These are phyloP conservation scores for Anadara kagoshimensis DNA, from an alignment of 1,140 invertebrate genomes.

Conservation along the genomic window DNA sequence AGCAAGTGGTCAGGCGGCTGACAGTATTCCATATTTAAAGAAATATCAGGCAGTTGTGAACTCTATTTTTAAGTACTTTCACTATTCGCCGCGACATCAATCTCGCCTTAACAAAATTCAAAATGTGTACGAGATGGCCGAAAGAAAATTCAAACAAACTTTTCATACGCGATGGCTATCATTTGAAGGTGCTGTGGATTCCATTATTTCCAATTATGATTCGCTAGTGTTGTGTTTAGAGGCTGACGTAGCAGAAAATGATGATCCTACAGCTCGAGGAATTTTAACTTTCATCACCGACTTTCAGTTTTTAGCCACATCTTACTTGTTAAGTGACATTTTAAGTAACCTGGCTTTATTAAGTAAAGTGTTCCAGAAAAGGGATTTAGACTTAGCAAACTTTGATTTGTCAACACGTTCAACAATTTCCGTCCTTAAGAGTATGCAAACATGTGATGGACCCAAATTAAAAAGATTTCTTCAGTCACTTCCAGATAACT, in stretches of 20 bases:
- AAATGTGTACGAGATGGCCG: neutral
- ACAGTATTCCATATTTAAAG: neutral
- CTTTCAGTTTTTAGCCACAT: conserved; percentile 8
- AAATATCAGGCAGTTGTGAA: conserved; percentile 11
- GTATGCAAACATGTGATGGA: no score
- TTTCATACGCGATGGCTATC: conserved; percentile 10
- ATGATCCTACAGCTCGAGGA: neutral
- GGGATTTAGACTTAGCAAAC: neutral
- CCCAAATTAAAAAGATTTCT: no score
- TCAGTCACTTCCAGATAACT: no score
- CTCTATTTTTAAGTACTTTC: conserved; percentile 12
- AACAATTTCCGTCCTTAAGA: no score
- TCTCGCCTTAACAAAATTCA: neutral
- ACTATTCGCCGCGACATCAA: neutral
- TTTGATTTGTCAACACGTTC: no score
- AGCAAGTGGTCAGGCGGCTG: neutral
- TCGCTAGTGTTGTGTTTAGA: neutral
- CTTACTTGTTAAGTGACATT: neutral
- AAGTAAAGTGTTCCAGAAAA: conserved; percentile 1
- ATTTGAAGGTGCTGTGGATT: conserved; percentile 5
- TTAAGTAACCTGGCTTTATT: neutral
- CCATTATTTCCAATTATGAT: neutral
- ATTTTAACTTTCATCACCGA: neutral
- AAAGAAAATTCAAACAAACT: conserved; percentile 1
- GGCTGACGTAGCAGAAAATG: neutral